Evolutionary conservation across 1,140 invertebrate genomes (phyloP), one percentile per base, ranked within the genome.

Genomic region (Daktulosphaira vitifoliae): DNA sequence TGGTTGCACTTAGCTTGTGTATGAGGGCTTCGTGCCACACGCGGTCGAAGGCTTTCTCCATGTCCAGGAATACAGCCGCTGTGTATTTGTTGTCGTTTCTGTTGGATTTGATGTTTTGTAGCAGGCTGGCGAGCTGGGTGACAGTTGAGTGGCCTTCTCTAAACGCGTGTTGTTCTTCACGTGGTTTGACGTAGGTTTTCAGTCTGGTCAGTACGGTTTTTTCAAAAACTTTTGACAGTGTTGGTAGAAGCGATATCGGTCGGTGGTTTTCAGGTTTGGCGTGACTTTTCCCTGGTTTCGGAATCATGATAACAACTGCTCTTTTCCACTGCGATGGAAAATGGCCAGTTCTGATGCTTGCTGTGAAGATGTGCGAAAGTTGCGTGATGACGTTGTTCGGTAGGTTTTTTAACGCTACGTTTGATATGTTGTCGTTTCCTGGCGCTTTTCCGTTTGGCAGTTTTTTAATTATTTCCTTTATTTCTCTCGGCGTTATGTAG

Each of bases 101-200:
- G 1, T 48, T 22, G 20, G 56, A 29, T 22, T 42, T 25, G 18
- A 70, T 68, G 44, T 48, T 48, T 15, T 54, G 66, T 1, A 59
- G 18, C 13, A 67, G 33, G 44, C 53, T 65, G 38, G 65, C 49
- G 8, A 70, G 65, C 68, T 73, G 4, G 4, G 15, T 51, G n/a
- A 23, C 16, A 2, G 74, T 74, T 2, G 26, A 72, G 39, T 73
- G 71, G 1, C 68, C 66, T 13, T 53, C 6, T 52, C 72, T 66
- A 59, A 76, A 76, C 0, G 74, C 74, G 26, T 71, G 71, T 59
- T 76, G 74, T 39, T 74, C 70, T 2, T 65, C n/a, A n/a, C 73
- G 69, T 18, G 0, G 49, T 3, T 51, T 33, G 29, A 29, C 8
- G 49, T 8, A 3, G 3, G 42, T 26, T 13, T 59, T 25, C 11